Evolutionary conservation across 2,797 vertebrate genomes (phyloP).

Genomic region (Tamandua tetradactyla): DNA sequence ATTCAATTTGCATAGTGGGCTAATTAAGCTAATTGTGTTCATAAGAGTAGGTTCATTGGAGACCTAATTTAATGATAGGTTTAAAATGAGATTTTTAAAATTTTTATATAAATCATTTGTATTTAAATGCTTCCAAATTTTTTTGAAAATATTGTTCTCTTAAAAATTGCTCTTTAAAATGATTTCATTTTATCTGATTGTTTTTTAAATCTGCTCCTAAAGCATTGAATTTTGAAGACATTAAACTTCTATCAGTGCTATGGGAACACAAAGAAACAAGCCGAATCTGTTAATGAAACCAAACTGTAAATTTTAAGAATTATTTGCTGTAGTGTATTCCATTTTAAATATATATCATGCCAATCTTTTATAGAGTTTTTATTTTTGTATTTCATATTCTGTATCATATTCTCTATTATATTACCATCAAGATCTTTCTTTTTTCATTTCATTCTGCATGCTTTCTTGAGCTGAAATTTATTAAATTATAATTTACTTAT

Average conservation of each 20-base stretch:
- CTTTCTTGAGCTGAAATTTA: not conserved
- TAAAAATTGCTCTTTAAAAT: not conserved
- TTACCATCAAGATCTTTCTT: not conserved
- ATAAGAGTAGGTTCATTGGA: not conserved
- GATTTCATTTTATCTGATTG: not conserved
- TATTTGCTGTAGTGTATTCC: not conserved
- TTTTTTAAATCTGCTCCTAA: not conserved
- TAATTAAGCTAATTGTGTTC: not conserved
- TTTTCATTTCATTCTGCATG: not conserved
- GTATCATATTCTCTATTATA: not conserved
- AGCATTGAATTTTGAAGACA: not conserved
- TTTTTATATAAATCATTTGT: not conserved
- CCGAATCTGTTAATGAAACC: not conserved
- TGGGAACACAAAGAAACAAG: not conserved
- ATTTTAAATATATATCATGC: not conserved
- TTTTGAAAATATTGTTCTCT: not conserved
- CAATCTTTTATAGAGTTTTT: not conserved
- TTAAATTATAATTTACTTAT: slow-evolving; percentile 5
- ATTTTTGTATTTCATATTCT: not conserved
- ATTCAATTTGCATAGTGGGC: not conserved
- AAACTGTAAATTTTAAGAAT: not conserved
- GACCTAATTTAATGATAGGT: not conserved
- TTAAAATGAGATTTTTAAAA: not conserved
- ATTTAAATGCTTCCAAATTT: not conserved
- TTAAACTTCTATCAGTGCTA: not conserved